Base-by-base conservation (phyloP, 1,140 invertebrate species). In the Xylocopa sonorina region DNA sequence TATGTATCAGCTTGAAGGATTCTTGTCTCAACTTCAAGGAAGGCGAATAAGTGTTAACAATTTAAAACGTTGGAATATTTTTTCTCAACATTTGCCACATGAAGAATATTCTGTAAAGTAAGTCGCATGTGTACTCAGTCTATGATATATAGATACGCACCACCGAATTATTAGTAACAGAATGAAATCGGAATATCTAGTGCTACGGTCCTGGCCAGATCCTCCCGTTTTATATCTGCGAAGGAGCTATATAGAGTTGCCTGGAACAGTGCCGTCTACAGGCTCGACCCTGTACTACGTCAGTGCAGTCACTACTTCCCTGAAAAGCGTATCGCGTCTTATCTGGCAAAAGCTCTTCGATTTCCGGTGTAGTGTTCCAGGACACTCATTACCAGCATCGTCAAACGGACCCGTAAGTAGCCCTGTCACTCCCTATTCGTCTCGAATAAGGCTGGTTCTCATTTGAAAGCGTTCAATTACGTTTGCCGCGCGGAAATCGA, bases 241-340 rank as follows among this genome's bases (percentile, higher is more conserved):
- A 57, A 63, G 72, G 58, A 80, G 50, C 72, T 81, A 79, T 80
- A 80, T 72, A 62, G 57, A 66, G 53, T 62, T 58, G 41, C 67
- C 63, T 78, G 89, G 88, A 81, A 50, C 81, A 85, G 83, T 83
- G 91, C 89, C 89, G 83, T 76, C 88, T 90, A 69, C 87, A 71
- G 90, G 83, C n/a, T 57, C 81, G 74, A 71, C 64, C 69, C 73
- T 76, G 90, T 88, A 91, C 88, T 90, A 88, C 34, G 48, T 48
- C 51, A 71, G 82, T 87, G 72, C 86, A 90, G 88, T 90, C 83
- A 83, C 77, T 80, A 86, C 86, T 85, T 86, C 83, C 83, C 82
- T 84, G 77, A 90, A 91, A 90, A 89, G 72, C 87, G 60, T 80
- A 71, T 80, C 85, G 84, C 79, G 83, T 77, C 82, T 83, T 71